Base-by-base conservation (phyloP, 2,113 vertebrate genomes). In the Ciconia boyciana region DNA sequence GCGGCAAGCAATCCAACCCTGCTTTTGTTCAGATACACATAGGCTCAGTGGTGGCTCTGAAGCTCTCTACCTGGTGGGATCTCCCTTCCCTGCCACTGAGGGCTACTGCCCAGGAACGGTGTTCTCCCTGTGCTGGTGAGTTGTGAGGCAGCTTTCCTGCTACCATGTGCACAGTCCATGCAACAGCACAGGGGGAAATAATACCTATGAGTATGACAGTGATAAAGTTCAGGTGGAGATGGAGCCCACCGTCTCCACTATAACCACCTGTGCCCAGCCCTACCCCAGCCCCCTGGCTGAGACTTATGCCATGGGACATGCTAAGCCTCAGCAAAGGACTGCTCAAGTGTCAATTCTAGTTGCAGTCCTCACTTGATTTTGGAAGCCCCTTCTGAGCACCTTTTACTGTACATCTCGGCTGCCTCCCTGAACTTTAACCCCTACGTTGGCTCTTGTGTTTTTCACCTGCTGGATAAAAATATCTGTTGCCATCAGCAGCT, bases 251-350 rank as follows among this genome's bases (percentile, higher is more conserved):
- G 4, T 22, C 69, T 62, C 54, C 13, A 20, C 1, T 15, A 10
- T 16, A 87, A 44, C 26, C 58, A 16, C 4, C 58, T 5, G 21
- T 51, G 69, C 49, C 39, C 58, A 69, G 58, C 17, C 43, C 17
- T 68, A 18, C 7, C 14, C 34, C 5, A 8, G 68, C 6, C 18
- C 28, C 34, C 49, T 0, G 0, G 21, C 54, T 87, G 49, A 61
- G 29, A n/a, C 11, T 39, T 32, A 5, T 7, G 25, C 24, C 39
- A 31, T 4, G 20, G 68, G 54, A 74, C 41, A 36, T 15, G 25
- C 41, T 29, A 36, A 71, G 57, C 8, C 22, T 31, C 19, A n/a
- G 74, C 26, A 61, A 94, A 79, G 24, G 16, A 44, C 41, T 41
- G 61, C 36, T 31, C 26, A 52, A 36, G 10, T 32, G 18, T 31